phyloP scores from a whole-genome alignment of 2,888 invertebrate species.

The Zaprionus obscuricornis region DNA sequence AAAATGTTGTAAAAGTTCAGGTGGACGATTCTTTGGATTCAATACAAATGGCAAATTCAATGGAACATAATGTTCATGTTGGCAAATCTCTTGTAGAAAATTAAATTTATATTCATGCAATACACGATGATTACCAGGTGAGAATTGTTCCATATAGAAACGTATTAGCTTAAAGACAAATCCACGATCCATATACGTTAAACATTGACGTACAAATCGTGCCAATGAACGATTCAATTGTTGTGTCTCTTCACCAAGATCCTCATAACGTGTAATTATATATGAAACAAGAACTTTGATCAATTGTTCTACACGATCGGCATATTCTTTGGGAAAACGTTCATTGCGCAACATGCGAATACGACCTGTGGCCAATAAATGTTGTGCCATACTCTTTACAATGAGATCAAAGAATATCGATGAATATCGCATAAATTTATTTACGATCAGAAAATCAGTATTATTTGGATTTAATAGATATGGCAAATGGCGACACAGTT shows the following conservation, averaged over 20 bases:
- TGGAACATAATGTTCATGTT: constrained; percentile 97
- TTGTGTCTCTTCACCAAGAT: constrained; percentile 92
- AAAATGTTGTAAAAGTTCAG: constrained; percentile 85
- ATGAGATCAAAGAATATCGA: constrained; percentile 96
- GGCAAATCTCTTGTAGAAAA: constrained; percentile 94
- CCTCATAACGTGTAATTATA: constrained; percentile 92
- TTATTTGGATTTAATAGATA: constrained; percentile 89
- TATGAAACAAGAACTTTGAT: constrained; percentile 92
- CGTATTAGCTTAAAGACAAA: constrained; percentile 95
- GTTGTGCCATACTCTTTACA: constrained; percentile 97
- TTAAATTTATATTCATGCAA: constrained; percentile 96
- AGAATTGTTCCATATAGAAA: constrained; percentile 93
- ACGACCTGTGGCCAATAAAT: constrained; percentile 92
- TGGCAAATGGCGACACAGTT: constrained; percentile 89
- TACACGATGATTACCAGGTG: constrained; percentile 90
- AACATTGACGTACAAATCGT: constrained; percentile 93
- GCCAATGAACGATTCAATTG: constrained; percentile 95
- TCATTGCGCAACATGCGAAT: constrained; percentile 97
- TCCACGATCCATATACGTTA: constrained; percentile 97
- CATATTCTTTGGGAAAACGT: constrained; percentile 92
- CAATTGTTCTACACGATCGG: constrained; percentile 91
- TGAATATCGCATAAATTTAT: constrained; percentile 96
- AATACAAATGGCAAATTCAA: constrained; percentile 92
- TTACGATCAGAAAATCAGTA: constrained; percentile 93
- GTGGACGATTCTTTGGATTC: constrained; percentile 84